Percentiles rank a stretch among this genome's conserved stretches.
phyloP scores from a whole-genome alignment of 2,888 invertebrate species.

The Andrena fulva region DNA sequence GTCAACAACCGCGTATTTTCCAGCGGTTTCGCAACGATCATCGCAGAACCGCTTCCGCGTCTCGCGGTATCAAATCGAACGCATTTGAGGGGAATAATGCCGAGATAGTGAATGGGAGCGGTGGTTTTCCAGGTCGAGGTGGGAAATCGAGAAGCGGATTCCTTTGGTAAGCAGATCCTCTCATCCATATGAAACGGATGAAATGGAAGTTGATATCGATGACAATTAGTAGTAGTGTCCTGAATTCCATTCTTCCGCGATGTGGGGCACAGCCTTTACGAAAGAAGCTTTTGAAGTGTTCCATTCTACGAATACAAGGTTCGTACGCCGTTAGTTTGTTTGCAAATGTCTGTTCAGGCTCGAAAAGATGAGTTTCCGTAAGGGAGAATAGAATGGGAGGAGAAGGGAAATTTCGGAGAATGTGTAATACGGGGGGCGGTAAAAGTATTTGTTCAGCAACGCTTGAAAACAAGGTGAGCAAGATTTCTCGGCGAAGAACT shows the following conservation, averaged over 20 bases:
- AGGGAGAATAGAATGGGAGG: not conserved
- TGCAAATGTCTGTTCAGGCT: too few relatives aligned
- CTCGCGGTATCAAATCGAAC: conserved; percentile 3
- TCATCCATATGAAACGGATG: not conserved
- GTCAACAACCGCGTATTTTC: conserved; percentile 23
- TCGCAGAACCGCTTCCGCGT: conserved; percentile 5
- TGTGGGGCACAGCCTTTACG: not conserved
- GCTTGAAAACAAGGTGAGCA: not conserved
- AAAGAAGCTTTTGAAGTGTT: not conserved
- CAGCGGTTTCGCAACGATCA: conserved; percentile 17
- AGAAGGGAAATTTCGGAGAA: not conserved
- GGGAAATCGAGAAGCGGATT: not conserved
- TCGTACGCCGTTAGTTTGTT: too few relatives aligned
- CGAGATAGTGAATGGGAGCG: not conserved
- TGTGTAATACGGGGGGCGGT: not conserved
- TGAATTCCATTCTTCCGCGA: too few relatives aligned
- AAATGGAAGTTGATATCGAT: not conserved
- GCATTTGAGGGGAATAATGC: conserved; percentile 27
- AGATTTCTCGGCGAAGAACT: not conserved
- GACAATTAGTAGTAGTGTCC: not conserved
- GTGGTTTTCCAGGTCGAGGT: conserved; percentile 6
- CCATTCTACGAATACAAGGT: too few relatives aligned
- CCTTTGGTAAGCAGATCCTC: not conserved
- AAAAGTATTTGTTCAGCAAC: conserved; percentile 4
- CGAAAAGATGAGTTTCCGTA: too few relatives aligned